phyloP scores from a whole-genome alignment of 1,140 invertebrate species.

The Aphis craccivora region DNA sequence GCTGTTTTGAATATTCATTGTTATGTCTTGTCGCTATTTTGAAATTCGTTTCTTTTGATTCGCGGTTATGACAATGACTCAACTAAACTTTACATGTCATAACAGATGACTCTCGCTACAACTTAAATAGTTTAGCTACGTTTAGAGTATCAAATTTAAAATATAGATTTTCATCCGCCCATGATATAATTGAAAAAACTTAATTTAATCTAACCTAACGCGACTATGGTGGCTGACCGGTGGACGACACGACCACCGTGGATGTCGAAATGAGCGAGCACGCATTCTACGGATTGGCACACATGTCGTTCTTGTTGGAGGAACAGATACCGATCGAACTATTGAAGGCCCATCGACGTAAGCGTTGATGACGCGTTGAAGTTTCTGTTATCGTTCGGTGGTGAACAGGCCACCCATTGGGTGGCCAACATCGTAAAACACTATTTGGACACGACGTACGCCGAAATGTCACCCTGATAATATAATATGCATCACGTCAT shows the following conservation, averaged over 20 bases:
- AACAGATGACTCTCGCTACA: too few relatives aligned
- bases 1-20: too few relatives aligned
- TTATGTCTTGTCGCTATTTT: too few relatives aligned
- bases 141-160: too few relatives aligned
- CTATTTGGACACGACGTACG: not conserved
- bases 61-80: too few relatives aligned
- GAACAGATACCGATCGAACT: not conserved
- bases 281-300: not conserved
- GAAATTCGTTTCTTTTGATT: too few relatives aligned
- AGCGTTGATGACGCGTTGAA: fast-evolving
- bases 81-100: too few relatives aligned
- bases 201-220: too few relatives aligned
- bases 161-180: not conserved
- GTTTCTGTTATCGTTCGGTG: not conserved
- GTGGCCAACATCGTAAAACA: constrained; percentile 36
- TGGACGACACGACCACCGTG: not conserved
- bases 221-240: not conserved
- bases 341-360: too few relatives aligned
- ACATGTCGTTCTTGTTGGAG: constrained; percentile 9
- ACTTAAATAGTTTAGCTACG: too few relatives aligned
- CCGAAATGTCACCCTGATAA: not conserved
- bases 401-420: constrained; percentile 15
- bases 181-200: too few relatives aligned
- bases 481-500: too few relatives aligned
- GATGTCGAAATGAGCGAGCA: not conserved